These are phyloP conservation scores for Torymus tubicola DNA, from an alignment of 2,888 invertebrate species.

Conservation along the genomic window DNA sequence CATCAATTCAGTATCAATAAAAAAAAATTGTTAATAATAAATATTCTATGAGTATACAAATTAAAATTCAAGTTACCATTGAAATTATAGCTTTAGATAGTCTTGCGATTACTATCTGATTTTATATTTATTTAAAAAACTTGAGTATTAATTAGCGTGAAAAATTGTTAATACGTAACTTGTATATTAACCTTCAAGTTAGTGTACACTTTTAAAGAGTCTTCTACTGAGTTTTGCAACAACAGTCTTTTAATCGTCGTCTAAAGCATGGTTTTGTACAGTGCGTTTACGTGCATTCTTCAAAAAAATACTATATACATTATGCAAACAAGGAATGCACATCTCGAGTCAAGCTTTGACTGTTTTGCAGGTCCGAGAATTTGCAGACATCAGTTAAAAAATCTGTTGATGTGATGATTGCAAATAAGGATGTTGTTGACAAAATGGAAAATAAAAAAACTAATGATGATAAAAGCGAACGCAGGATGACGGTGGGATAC, in stretches of 20 bases:
- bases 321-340: slow-evolving; percentile 24
- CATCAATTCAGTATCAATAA: too few species aligned
- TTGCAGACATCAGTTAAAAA: slow-evolving; percentile 68
- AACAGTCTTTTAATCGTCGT: neutral
- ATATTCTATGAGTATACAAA: too few species aligned
- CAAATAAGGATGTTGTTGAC: slow-evolving; percentile 62
- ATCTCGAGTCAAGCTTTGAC: slow-evolving; percentile 70
- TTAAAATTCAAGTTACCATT: too few species aligned
- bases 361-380: slow-evolving; percentile 73
- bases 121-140: too few species aligned
- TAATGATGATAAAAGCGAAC: neutral
- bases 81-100: too few species aligned
- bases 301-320: neutral
- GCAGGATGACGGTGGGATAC: slow-evolving; percentile 5
- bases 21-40: too few species aligned
- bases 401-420: slow-evolving; percentile 67
- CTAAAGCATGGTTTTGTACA: neutral
- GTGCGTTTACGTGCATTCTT: neutral
- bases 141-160: too few species aligned
- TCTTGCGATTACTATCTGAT: too few species aligned
- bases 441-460: slow-evolving; percentile 38
- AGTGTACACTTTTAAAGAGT: slow-evolving; percentile 4
- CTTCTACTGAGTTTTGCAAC: neutral
- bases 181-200: too few species aligned
- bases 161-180: too few species aligned